These are phyloP conservation scores for Charanyca ferruginea DNA, from an alignment of 2,888 invertebrate species.

Conservation along the genomic window DNA sequence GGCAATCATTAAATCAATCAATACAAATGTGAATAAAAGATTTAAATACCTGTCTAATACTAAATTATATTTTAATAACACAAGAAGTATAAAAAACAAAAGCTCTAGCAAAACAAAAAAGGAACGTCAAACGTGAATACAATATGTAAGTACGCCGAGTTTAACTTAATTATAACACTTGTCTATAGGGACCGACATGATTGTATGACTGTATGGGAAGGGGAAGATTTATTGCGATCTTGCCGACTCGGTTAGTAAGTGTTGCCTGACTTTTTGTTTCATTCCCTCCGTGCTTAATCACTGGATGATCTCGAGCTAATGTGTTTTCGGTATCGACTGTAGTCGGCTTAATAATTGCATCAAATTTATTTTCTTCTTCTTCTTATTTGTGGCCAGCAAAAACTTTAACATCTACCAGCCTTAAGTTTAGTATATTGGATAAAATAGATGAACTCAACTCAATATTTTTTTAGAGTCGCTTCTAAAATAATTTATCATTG, in stretches of 20 bases:
- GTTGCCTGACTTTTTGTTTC: conserved; percentile 85
- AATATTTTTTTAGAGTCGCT: conserved; percentile 25
- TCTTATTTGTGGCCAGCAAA: conserved; percentile 44
- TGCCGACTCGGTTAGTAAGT: conserved; percentile 85
- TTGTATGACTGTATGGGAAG: conserved; percentile 81
- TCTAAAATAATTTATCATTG: conserved; percentile 46
- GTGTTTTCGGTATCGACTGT: conserved; percentile 80
- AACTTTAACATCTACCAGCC: conserved; percentile 18
- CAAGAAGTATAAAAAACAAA: conserved; percentile 18
- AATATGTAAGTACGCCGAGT: conserved; percentile 75
- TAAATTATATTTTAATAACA: background rate
- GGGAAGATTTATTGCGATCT: conserved; percentile 88
- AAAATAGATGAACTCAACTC: background rate
- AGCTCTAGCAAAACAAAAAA: conserved; percentile 28
- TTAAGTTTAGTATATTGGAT: conserved; percentile 21
- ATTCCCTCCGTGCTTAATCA: conserved; percentile 86
- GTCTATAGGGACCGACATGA: conserved; percentile 82
- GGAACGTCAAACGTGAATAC: conserved; percentile 54
- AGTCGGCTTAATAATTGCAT: conserved; percentile 70
- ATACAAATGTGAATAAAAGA: background rate
- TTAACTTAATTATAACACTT: conserved; percentile 90
- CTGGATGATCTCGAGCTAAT: conserved; percentile 85
- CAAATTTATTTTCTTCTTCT: conserved; percentile 61
- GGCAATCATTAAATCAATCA: background rate
- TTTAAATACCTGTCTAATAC: background rate